A percentile compares a stretch with the other conserved stretches of the same genome.
Conservation (phyloP, 2,888 invertebrate genomes). For the Drosophila meridionalis region DNA sequence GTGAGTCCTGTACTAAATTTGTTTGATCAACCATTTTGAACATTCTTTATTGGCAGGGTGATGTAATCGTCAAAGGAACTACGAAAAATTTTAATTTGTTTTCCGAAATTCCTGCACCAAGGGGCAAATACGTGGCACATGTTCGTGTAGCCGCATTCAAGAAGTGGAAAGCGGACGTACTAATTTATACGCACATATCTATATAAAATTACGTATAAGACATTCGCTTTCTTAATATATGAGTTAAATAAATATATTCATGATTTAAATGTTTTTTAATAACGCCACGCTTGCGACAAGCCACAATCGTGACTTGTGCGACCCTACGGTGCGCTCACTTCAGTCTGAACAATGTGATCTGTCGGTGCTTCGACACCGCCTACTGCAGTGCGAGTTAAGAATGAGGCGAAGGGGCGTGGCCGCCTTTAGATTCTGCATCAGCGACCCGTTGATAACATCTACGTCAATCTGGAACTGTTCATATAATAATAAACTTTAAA, state of each 20-base stretch:
- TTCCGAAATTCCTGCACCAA: constrained; percentile 37
- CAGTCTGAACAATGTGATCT: constrained; percentile 33
- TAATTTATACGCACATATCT: not conserved
- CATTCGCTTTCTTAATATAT: too few species aligned
- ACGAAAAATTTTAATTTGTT: constrained; percentile 2
- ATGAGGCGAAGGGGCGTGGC: constrained; percentile 35
- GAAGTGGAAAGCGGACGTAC: constrained; percentile 29
- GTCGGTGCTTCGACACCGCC: constrained; percentile 28
- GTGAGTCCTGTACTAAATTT: not conserved
- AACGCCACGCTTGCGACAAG: too few species aligned
- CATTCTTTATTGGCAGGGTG: constrained; percentile 2
- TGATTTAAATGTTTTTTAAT: too few species aligned
- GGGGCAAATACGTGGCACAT: constrained; percentile 31
- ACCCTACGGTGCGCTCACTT: not conserved
- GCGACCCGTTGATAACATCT: constrained; percentile 35
- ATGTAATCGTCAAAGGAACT: constrained; percentile 20
- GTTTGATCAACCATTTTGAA: too few species aligned
- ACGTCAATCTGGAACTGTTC: constrained; percentile 45
- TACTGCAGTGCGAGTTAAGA: constrained; percentile 25
- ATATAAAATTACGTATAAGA: not conserved
- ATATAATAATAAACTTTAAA: constrained; percentile 33
- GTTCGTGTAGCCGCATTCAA: constrained; percentile 22
- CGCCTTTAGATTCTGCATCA: constrained; percentile 34
- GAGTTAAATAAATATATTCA: too few species aligned
- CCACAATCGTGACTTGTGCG: not conserved